A percentile compares a stretch with the other conserved stretches of the same genome.
phyloP scores from a whole-genome alignment of 2,797 vertebrate species.

The Peromyscus nudipes region DNA sequence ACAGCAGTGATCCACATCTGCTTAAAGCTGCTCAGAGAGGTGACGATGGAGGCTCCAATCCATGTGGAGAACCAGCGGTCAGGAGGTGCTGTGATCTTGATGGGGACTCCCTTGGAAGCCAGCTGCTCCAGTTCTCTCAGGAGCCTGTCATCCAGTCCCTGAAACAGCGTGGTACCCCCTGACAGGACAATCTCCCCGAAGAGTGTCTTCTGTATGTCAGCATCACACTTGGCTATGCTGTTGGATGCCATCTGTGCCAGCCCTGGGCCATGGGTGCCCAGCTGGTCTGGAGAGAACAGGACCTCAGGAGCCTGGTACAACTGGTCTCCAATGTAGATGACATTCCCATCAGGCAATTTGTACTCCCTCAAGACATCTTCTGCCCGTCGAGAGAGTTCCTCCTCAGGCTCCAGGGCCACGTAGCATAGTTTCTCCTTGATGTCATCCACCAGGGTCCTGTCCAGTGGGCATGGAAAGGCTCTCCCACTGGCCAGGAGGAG shows the following conservation, averaged over 20 bases:
- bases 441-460: slow-evolving; percentile 76
- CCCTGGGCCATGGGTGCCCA: slow-evolving; percentile 71
- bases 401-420: slow-evolving; percentile 68
- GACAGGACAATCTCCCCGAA: slow-evolving; percentile 76
- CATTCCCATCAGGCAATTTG: slow-evolving; percentile 76
- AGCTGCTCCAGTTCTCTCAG: slow-evolving; percentile 78
- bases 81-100: slow-evolving; percentile 38
- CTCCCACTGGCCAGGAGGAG: slow-evolving; percentile 79
- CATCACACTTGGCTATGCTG: slow-evolving; percentile 70
- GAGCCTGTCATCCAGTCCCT: slow-evolving; percentile 77
- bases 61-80: slow-evolving; percentile 79
- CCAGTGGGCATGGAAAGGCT: slow-evolving; percentile 57
- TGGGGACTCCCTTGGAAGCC: background rate
- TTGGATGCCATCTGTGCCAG: slow-evolving; percentile 72
- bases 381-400: slow-evolving; percentile 22
- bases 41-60: slow-evolving; percentile 83
- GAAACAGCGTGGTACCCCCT: slow-evolving; percentile 74
- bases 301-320: slow-evolving; percentile 83
- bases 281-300: slow-evolving; percentile 78
- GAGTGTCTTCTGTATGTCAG: slow-evolving; percentile 56
- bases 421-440: slow-evolving; percentile 87
- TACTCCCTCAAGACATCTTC: slow-evolving; percentile 79
- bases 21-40: slow-evolving; percentile 80
- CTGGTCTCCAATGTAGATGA: slow-evolving; percentile 70
- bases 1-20: slow-evolving; percentile 82